Evolutionary conservation across 2,113 vertebrate genomes (phyloP).

Genomic region (Cnemophilus loriae): DNA sequence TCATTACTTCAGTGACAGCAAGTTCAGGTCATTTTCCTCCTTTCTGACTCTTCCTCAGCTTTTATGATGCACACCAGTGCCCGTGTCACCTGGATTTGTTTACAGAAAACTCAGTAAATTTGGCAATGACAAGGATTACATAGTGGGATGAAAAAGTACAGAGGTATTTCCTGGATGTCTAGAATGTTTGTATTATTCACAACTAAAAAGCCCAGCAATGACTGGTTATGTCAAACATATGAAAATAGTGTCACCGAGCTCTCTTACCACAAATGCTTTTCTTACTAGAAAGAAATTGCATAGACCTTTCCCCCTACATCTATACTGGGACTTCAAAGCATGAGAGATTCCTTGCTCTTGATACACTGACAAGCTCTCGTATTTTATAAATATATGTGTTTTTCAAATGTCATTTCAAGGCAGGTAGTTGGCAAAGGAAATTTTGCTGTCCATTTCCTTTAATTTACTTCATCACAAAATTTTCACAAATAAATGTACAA

Average conservation of each 20-base stretch:
- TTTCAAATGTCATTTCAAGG: neutral
- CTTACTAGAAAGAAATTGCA: neutral
- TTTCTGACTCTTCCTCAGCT: neutral
- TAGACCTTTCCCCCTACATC: neutral
- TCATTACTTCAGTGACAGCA: neutral
- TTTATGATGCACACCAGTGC: neutral
- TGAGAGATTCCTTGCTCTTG: neutral
- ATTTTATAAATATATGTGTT: neutral
- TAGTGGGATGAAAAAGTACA: neutral
- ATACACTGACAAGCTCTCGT: neutral
- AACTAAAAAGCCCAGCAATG: neutral
- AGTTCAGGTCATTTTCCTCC: neutral
- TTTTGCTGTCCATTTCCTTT: neutral
- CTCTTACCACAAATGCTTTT: neutral
- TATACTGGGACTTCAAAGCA: neutral
- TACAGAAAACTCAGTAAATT: neutral
- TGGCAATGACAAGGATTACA: neutral
- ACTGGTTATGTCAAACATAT: neutral
- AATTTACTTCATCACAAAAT: neutral
- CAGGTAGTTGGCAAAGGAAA: neutral
- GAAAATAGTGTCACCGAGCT: neutral
- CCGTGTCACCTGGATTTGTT: neutral
- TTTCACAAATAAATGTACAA: neutral
- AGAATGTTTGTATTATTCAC: neutral
- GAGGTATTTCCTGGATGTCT: conserved; percentile 29